Evolutionary conservation across 2,113 vertebrate genomes (phyloP).

Genomic region (Lasiurus borealis): DNA sequence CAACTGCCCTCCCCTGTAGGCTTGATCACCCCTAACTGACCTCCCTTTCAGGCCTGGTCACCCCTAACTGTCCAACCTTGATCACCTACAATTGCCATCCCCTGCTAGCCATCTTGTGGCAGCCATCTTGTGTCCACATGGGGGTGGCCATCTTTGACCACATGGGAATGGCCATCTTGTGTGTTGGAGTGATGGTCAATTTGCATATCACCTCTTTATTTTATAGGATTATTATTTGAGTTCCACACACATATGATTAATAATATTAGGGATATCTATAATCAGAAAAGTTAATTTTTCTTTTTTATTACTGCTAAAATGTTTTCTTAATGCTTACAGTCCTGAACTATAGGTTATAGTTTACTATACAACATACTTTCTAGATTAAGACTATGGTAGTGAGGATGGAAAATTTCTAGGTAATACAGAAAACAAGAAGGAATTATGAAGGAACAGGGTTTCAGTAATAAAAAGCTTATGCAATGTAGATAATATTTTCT

Average conservation of each 20-base stretch:
- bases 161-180: too few species aligned
- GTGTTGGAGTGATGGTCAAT: too few species aligned
- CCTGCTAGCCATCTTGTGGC: too few species aligned
- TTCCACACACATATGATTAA: background rate
- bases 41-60: too few species aligned
- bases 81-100: too few species aligned
- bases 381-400: background rate
- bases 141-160: too few species aligned
- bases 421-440: background rate
- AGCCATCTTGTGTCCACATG: too few species aligned
- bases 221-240: background rate
- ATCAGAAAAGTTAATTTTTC: background rate
- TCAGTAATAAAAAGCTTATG: background rate
- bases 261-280: background rate
- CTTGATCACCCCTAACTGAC: too few species aligned
- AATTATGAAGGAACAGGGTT: background rate
- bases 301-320: background rate
- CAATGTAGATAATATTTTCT: conserved; percentile 29
- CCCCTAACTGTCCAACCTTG: too few species aligned
- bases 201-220: too few species aligned
- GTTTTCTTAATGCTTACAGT: conserved; percentile 4
- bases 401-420: background rate
- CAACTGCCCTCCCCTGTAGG: too few species aligned
- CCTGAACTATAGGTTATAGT: background rate
- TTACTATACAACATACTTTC: background rate